Conservation (phyloP, 2,113 vertebrate species). For the Apus apus region DNA sequence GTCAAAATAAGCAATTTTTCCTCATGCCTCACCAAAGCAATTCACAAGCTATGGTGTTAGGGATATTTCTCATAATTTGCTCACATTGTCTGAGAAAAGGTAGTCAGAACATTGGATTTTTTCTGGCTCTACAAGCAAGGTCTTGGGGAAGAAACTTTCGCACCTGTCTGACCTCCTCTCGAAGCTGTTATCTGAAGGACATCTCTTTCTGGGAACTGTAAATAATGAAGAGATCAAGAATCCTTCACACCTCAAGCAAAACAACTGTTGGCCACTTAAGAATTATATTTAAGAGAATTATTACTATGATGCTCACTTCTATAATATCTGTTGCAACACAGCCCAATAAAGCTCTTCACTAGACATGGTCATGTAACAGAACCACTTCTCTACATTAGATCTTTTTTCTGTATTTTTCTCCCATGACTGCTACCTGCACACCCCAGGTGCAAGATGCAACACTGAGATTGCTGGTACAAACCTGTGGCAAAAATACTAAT, state of each 20-base stretch:
- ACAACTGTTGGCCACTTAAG: not conserved
- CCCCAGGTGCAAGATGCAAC: not conserved
- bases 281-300: not conserved
- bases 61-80: not conserved
- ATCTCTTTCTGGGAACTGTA: not conserved
- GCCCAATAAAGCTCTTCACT: not conserved
- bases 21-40: not conserved
- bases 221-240: not conserved
- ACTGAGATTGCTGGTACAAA: not conserved
- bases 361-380: not conserved
- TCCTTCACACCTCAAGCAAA: not conserved
- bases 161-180: not conserved
- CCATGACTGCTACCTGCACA: not conserved
- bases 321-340: not conserved
- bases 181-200: not conserved
- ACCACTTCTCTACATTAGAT: fast-evolving
- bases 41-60: not conserved
- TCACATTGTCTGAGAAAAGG: not conserved
- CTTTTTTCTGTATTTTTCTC: not conserved
- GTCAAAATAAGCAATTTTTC: not conserved
- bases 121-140: not conserved
- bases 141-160: not conserved
- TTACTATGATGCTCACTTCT: not conserved
- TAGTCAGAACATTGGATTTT: not conserved
- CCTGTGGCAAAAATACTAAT: not conserved